Base-by-base conservation (phyloP, 2,888 invertebrate genomes). In the Hipparchia semele region DNA sequence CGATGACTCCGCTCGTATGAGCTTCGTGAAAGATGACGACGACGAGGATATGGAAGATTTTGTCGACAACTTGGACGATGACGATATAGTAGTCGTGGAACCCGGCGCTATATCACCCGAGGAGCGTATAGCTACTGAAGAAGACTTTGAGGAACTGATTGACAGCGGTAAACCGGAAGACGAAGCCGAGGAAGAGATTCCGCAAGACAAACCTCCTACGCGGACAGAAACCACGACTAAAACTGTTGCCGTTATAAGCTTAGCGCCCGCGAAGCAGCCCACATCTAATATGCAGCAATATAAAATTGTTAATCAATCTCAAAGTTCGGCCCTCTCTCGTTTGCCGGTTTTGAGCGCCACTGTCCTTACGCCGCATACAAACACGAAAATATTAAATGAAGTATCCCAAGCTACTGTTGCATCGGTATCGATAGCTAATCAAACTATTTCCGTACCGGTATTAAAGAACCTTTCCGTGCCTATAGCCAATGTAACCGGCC, bases 91-190 rank as follows among this genome's bases (percentile, higher is more conserved):
- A 0, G 94, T 96, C 6, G 94, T 96, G 0, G 95, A 96, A 82
- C 94, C 95, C 0, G 92, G 90, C 23, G 90, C 92, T 0, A 95
- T 95, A 79, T 95, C 95, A 0, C 95, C 95, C 0, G 95, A 96
- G 79, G 95, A 95, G 79, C 94, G 95, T 0, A 95, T 96, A 74
- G 94, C 95, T 0, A 95, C 96, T 0, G 95, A 95, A 78, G 96
- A 96, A 85, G 96, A 96, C 82, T 96, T 96, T 79, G 96, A 96
- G 80, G 95, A 95, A 76, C 84, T 96, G 33, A 96, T 96, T 58
- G 96, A 96, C 78, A 94, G 95, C 78, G 95, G 95, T 0, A 94
- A 95, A 74, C 91, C 94, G 0, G 95, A 95, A 75, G 95, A 95
- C 68, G 92, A 91, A 65, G 78, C 73, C 2, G 92, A 87, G 56